Evolutionary conservation across 2,888 invertebrate genomes (phyloP), one percentile per base, ranked within the genome.

Genomic region (Sialis fuliginosa): DNA sequence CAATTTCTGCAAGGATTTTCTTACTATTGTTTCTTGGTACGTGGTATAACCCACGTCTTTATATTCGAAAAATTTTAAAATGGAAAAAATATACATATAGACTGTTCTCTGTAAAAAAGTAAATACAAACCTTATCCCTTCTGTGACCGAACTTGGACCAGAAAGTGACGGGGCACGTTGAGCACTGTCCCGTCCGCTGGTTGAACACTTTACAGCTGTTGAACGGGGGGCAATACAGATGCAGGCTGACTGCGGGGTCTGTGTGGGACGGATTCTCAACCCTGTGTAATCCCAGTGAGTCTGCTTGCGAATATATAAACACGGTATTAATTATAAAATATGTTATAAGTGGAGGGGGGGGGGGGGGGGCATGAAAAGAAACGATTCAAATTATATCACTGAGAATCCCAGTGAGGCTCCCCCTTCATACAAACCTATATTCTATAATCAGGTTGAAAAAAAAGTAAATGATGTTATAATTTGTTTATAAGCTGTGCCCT

Each of bases 171-270:
- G 71, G 72, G 48, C 75, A 71, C 41, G 68, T 65, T 0, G 77
- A 76, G 39, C 74, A 77, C 54, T 83, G 81, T 9, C 93, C 92
- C 0, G 91, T 91, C 53, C 81, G 79, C 58, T 90, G 83, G 60
- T 97, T 93, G 62, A 97, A 98, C 33, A 90, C 81, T 33, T 80
- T 74, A 63, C 97, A 98, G 52, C 77, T 69, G 54, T 81, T 74
- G 61, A 90, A 97, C 0, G 95, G 95, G 0, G 95, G 98, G 54
- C 87, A 87, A 66, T 98, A 98, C 3, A 98, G 74, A 62, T 98
- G 98, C 31, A 98, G 70, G 6, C 91, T 92, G 1, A 96, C 86
- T 0, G 95, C 86, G 0, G 81, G 75, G 58, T 95, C 87, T 0
- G 82, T 77, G 60, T 92, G 83, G 7, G 89, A 92, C 0, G 85